Conservation (phyloP, 2,797 vertebrate genomes). For the Artibeus jamaicensis region DNA sequence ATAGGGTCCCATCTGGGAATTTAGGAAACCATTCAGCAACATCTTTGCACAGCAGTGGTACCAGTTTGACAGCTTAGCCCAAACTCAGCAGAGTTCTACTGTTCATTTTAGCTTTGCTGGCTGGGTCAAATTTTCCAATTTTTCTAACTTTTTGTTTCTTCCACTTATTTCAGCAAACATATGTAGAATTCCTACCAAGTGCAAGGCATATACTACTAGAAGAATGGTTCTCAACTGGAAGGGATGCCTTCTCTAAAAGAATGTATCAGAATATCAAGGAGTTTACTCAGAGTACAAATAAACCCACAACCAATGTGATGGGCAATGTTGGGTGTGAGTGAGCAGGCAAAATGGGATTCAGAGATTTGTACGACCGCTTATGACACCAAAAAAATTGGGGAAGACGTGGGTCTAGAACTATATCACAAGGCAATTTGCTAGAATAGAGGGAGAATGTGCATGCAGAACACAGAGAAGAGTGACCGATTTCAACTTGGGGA, state of each 20-base stretch:
- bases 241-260: background rate
- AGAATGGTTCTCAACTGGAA: background rate
- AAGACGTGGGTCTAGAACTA: background rate
- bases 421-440: background rate
- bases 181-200: background rate
- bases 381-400: background rate
- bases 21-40: background rate
- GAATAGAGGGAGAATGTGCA: background rate
- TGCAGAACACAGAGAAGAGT: background rate
- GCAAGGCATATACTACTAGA: background rate
- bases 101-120: background rate
- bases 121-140: background rate
- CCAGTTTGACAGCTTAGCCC: background rate
- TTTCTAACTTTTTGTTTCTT: constrained; percentile 5
- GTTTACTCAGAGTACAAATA: background rate
- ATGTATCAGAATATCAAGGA: background rate
- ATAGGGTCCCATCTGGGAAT: background rate
- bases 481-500: background rate
- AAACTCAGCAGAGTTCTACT: background rate
- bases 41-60: background rate
- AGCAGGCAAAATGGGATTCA: background rate
- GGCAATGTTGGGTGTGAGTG: background rate
- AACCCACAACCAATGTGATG: background rate
- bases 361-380: background rate
- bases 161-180: background rate